These are phyloP conservation scores for Brachyistius frenatus DNA, from an alignment of 2,113 vertebrate species.

Conservation along the genomic window DNA sequence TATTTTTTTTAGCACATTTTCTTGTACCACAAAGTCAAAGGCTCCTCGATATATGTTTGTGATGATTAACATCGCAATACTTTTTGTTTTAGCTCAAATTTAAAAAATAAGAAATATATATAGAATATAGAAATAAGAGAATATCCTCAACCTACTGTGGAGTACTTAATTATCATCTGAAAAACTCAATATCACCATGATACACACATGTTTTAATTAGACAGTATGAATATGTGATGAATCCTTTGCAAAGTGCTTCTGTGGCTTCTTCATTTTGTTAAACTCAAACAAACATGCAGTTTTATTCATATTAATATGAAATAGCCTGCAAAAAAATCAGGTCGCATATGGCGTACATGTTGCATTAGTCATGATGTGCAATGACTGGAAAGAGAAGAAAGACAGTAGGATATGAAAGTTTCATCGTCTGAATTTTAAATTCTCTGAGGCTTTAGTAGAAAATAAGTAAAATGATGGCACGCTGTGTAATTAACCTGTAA, in stretches of 20 bases:
- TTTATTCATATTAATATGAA: background rate
- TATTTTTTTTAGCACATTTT: too few species aligned
- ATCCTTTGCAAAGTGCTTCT: background rate
- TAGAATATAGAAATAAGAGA: background rate
- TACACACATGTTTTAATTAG: background rate
- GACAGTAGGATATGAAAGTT: conserved; percentile 32
- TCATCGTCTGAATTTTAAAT: conserved; percentile 39
- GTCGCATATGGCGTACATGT: conserved; percentile 5
- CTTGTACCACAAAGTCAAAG: too few species aligned
- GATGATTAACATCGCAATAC: too few species aligned
- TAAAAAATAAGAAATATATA: background rate
- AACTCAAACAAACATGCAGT: background rate
- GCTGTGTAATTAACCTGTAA: conserved; percentile 69
- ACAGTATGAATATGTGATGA: background rate
- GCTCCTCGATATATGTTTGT: too few species aligned
- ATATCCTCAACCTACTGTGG: background rate
- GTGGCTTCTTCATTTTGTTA: background rate
- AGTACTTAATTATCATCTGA: background rate
- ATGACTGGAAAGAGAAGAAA: conserved; percentile 24
- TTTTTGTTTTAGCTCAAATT: too few species aligned
- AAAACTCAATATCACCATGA: background rate
- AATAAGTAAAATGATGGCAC: conserved; percentile 25
- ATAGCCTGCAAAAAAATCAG: conserved; percentile 15
- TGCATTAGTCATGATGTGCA: conserved; percentile 50
- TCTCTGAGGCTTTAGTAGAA: conserved; percentile 7